A percentile compares a stretch with the other conserved stretches of the same genome.
These are phyloP conservation scores for Coreius guichenoti DNA, from an alignment of 2,797 vertebrate genomes.

Conservation along the genomic window DNA sequence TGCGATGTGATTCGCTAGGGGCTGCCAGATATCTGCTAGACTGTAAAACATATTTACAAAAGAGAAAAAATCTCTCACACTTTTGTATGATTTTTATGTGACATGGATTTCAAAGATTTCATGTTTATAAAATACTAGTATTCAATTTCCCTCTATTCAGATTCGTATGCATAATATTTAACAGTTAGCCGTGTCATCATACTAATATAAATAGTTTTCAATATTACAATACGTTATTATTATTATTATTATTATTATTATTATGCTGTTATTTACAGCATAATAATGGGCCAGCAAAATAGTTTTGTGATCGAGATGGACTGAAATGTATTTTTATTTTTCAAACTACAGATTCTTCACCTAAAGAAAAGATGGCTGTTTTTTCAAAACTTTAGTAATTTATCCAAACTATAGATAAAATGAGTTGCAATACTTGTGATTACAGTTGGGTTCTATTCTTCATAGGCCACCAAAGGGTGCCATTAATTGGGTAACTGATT, in stretches of 20 bases:
- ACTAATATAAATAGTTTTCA: not conserved
- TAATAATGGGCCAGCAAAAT: too few species aligned
- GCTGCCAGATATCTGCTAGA: not conserved
- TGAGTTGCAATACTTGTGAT: not conserved
- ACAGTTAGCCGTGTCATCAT: not conserved
- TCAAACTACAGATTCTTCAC: not conserved
- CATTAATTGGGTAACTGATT: not conserved
- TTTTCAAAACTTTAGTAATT: not conserved
- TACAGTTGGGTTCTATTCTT: not conserved
- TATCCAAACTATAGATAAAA: not conserved
- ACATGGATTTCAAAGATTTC: not conserved
- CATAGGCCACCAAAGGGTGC: not conserved
- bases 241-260: not conserved
- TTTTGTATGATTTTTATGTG: not conserved
- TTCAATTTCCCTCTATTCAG: not conserved
- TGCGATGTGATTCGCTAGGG: not conserved
- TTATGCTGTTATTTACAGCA: too few species aligned
- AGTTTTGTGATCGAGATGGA: not conserved
- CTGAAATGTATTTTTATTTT: not conserved
- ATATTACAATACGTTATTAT: not conserved
- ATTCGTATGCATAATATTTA: not conserved
- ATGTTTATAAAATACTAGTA: not conserved
- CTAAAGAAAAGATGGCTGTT: not conserved
- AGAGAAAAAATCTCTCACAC: too few species aligned
- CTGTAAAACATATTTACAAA: not conserved